Conservation (phyloP, 2,797 vertebrate species). For the Zalophus californianus region DNA sequence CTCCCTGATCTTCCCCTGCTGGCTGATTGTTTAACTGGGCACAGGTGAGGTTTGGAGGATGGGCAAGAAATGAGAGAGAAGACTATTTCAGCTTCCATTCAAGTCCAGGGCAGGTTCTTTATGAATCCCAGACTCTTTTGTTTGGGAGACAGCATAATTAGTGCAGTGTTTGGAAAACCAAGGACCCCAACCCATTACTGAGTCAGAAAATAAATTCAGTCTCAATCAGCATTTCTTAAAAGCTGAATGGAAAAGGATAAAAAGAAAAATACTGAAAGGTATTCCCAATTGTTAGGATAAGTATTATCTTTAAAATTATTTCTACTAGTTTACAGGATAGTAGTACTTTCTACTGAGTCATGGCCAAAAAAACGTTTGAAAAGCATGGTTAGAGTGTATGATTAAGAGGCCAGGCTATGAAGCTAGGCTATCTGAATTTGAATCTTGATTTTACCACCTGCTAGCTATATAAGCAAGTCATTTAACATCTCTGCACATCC, state of each 20-base stretch:
- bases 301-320: not conserved
- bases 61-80: not conserved
- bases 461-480: not conserved
- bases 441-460: constrained; percentile 4
- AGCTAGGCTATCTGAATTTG: constrained; percentile 4
- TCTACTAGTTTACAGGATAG: not conserved
- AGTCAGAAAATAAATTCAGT: constrained; percentile 29
- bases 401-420: not conserved
- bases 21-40: constrained; percentile 29
- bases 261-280: not conserved
- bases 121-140: not conserved
- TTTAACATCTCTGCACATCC: not conserved
- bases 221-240: constrained; percentile 37
- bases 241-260: not conserved
- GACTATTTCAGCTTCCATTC: not conserved
- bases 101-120: not conserved
- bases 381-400: not conserved
- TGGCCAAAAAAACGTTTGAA: not conserved
- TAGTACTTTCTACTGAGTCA: not conserved
- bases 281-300: not conserved
- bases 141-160: not conserved
- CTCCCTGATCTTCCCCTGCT: not conserved
- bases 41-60: not conserved
- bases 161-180: not conserved
- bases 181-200: not conserved